phyloP scores from a whole-genome alignment of 2,888 invertebrate species.

The Diarsia mendica region DNA sequence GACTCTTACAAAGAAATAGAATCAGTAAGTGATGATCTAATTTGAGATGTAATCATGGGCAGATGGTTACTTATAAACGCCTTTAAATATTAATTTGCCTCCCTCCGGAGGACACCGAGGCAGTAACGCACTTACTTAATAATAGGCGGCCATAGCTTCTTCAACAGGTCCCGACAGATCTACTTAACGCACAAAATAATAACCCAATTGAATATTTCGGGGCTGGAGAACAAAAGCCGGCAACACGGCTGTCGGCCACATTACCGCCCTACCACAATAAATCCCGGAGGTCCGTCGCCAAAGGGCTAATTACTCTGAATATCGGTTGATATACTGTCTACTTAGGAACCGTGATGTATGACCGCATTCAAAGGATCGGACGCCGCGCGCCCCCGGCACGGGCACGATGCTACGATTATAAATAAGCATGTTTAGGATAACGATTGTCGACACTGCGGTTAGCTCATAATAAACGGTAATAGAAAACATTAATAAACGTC shows the following conservation, averaged over 20 bases:
- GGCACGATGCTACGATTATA: conserved; percentile 84
- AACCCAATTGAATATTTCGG: conserved; percentile 86
- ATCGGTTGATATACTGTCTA: conserved; percentile 90
- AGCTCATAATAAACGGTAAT: conserved; percentile 62
- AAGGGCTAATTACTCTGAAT: conserved; percentile 89
- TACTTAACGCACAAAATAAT: conserved; percentile 74
- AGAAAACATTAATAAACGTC: conserved; percentile 61
- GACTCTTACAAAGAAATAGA: not conserved
- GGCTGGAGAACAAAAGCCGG: conserved; percentile 86
- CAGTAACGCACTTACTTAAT: conserved; percentile 58
- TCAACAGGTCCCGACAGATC: conserved; percentile 65
- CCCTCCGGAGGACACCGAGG: conserved; percentile 29
- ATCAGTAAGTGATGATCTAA: conserved; percentile 8
- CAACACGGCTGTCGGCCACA: conserved; percentile 87
- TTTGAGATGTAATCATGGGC: conserved; percentile 39
- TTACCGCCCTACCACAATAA: conserved; percentile 89
- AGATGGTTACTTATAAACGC: conserved; percentile 23
- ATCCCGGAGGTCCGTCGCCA: conserved; percentile 89
- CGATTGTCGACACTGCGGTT: conserved; percentile 79
- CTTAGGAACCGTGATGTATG: conserved; percentile 89
- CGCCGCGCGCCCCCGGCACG: conserved; percentile 83
- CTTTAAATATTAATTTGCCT: conserved; percentile 53
- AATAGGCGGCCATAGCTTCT: conserved; percentile 62
- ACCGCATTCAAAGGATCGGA: conserved; percentile 86
- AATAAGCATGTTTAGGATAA: conserved; percentile 88